These are phyloP conservation scores for Acleris emargana DNA, from an alignment of 2,888 invertebrate genomes.

Conservation along the genomic window DNA sequence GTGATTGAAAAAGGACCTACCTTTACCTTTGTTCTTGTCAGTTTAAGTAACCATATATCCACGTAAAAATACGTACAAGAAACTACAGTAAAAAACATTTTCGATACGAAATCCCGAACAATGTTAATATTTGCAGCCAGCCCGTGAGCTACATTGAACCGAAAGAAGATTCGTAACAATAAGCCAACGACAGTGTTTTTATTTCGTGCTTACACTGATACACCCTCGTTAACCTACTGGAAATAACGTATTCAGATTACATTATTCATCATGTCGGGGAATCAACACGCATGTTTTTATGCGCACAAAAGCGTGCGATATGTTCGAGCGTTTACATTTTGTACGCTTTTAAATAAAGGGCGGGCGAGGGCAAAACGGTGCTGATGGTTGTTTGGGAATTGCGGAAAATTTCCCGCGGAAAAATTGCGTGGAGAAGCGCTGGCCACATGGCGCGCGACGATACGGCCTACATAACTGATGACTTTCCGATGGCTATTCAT, in stretches of 20 bases:
- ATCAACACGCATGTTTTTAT: conserved; percentile 44
- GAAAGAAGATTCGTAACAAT: conserved; percentile 30
- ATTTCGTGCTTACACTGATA: conserved; percentile 39
- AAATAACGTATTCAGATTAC: conserved; percentile 45
- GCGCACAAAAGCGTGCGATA: conserved; percentile 46
- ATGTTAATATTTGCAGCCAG: neutral
- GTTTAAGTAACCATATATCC: too few relatives aligned
- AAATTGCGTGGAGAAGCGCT: conserved; percentile 70
- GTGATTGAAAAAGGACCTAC: too few relatives aligned
- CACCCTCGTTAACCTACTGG: conserved; percentile 40
- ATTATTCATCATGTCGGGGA: conserved; percentile 52
- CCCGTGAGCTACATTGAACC: neutral
- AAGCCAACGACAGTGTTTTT: conserved; percentile 32
- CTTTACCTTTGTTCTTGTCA: too few relatives aligned
- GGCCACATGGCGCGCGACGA: conserved; percentile 78
- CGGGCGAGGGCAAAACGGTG: conserved; percentile 54
- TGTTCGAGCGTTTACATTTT: conserved; percentile 56
- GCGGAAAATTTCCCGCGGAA: conserved; percentile 73
- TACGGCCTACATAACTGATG: conserved; percentile 81
- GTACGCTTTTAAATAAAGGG: conserved; percentile 63
- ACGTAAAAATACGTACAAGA: too few relatives aligned
- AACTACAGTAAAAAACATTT: neutral
- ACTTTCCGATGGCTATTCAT: conserved; percentile 82
- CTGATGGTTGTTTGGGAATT: conserved; percentile 70
- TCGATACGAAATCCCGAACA: neutral